Evolutionary conservation across 2,797 vertebrate species (phyloP).

Genomic region (Leptodactylus fallax): DNA sequence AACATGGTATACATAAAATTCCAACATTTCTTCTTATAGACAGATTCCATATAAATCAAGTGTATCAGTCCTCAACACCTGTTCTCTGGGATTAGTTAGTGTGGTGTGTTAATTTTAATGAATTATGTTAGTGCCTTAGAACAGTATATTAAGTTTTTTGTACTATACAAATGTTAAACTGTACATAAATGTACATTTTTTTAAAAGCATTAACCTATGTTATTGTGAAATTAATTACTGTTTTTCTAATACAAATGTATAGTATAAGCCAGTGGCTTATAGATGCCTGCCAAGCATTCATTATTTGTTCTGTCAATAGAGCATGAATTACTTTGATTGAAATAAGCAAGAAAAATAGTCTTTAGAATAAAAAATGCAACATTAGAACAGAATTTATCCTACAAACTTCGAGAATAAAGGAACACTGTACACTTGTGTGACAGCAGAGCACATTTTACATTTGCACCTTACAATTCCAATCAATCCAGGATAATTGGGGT

Average conservation of each 20-base stretch:
- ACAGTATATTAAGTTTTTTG: too few species aligned
- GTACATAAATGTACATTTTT: not conserved
- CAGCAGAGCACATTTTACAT: slow-evolving; percentile 52
- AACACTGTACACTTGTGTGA: not conserved
- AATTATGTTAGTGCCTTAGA: not conserved
- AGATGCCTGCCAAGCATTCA: not conserved
- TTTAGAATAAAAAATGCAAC: slow-evolving; percentile 58
- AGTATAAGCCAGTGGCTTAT: not conserved
- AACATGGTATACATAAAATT: too few species aligned
- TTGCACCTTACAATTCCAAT: slow-evolving; percentile 53
- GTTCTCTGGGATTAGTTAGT: not conserved
- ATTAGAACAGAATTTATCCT: slow-evolving; percentile 52
- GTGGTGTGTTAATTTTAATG: not conserved
- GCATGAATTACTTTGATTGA: slow-evolving; percentile 53
- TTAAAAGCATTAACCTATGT: not conserved
- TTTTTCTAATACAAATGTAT: not conserved
- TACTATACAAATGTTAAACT: not conserved
- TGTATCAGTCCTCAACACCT: too few species aligned
- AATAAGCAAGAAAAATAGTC: slow-evolving; percentile 40
- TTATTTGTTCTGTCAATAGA: slow-evolving; percentile 61
- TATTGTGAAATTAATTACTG: not conserved
- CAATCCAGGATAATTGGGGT: slow-evolving; percentile 64
- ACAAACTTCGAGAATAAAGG: not conserved
- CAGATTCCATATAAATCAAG: too few species aligned
- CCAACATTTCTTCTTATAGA: too few species aligned